phyloP scores from a whole-genome alignment of 1,140 invertebrate species.

The Zelostemma sp. region DNA sequence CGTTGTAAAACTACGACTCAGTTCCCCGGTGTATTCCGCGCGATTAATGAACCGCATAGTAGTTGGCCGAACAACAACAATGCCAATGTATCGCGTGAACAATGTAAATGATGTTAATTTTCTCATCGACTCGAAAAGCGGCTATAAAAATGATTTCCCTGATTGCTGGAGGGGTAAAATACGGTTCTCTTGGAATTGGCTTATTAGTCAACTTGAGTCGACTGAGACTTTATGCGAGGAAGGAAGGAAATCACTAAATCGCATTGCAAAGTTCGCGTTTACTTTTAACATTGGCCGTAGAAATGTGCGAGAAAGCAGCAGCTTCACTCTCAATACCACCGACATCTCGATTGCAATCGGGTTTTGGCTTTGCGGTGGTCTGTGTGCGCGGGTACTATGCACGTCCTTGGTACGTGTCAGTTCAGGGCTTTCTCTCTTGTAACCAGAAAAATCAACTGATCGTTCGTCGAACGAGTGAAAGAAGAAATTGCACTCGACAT shows the following conservation, averaged over 20 bases:
- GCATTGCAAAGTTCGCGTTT: slow-evolving; percentile 29
- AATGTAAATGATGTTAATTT: slow-evolving; percentile 8
- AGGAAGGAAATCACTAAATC: slow-evolving; percentile 28
- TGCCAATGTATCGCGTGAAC: slow-evolving; percentile 16
- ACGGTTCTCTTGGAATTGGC: not conserved
- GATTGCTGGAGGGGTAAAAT: not conserved
- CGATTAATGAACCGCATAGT: slow-evolving; percentile 39
- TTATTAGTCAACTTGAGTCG: slow-evolving; percentile 35
- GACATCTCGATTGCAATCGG: slow-evolving; percentile 20
- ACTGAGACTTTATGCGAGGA: slow-evolving; percentile 8
- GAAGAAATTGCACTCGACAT: slow-evolving; percentile 50
- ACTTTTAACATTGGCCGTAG: slow-evolving; percentile 19
- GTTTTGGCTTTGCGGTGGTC: not conserved
- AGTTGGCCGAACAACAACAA: slow-evolving; percentile 27
- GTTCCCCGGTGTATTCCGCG: slow-evolving; percentile 16
- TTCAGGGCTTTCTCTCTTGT: slow-evolving; percentile 7
- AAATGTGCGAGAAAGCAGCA: slow-evolving; percentile 11
- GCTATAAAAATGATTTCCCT: not conserved
- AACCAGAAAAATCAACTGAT: slow-evolving; percentile 43
- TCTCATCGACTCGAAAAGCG: not conserved
- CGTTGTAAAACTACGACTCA: slow-evolving; percentile 35
- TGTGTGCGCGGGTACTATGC: slow-evolving; percentile 6
- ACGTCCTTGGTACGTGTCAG: slow-evolving; percentile 9
- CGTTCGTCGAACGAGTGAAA: slow-evolving; percentile 32
- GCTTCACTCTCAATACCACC: slow-evolving; percentile 21